These are phyloP conservation scores for Amniataba percoides DNA, from an alignment of 2,797 vertebrate genomes.

Conservation along the genomic window DNA sequence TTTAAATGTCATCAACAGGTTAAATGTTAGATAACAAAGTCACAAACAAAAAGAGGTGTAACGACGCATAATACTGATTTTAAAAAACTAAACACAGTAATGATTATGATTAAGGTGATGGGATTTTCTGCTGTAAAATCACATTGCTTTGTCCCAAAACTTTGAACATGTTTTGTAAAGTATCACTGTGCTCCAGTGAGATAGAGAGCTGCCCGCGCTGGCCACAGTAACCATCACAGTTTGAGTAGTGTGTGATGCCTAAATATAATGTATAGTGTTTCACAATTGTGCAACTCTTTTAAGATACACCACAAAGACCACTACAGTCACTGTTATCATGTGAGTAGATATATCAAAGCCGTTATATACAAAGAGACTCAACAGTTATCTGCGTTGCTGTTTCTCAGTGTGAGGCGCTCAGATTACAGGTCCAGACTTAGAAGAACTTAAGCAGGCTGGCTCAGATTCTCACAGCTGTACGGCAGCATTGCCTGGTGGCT, in stretches of 20 bases:
- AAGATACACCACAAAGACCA: conserved; percentile 84
- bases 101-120: conserved; percentile 46
- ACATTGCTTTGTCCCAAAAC: conserved; percentile 63
- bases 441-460: conserved; percentile 38
- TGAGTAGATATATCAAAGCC: conserved; percentile 78
- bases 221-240: conserved; percentile 78
- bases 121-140: conserved; percentile 52
- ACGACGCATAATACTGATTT: conserved; percentile 22
- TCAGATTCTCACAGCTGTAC: conserved; percentile 61
- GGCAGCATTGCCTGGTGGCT: conserved; percentile 61
- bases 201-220: conserved; percentile 74
- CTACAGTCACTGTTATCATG: conserved; percentile 80
- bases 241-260: conserved; percentile 73
- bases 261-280: conserved; percentile 67
- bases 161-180: conserved; percentile 32
- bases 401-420: conserved; percentile 55
- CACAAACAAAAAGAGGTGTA: conserved; percentile 42
- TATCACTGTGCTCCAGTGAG: conserved; percentile 70
- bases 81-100: conserved; percentile 50
- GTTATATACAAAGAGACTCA: conserved; percentile 82
- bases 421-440: conserved; percentile 45
- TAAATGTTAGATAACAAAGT: conserved; percentile 55
- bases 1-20: conserved; percentile 50
- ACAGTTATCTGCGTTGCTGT: conserved; percentile 49
- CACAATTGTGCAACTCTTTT: conserved; percentile 75